phyloP scores from a whole-genome alignment of 2,888 invertebrate genomes.

The Agriopis leucophaearia region DNA sequence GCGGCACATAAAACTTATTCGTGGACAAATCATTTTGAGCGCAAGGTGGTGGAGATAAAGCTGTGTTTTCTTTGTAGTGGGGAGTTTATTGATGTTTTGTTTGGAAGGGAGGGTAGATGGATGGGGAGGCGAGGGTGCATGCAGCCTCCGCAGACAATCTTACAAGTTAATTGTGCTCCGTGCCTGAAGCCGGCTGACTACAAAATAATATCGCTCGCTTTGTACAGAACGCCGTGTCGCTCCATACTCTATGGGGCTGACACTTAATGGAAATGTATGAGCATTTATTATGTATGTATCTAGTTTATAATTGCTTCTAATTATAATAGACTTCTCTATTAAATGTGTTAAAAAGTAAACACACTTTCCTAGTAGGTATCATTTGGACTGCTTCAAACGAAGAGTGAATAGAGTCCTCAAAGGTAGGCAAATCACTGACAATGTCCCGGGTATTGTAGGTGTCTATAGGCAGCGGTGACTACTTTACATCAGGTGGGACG shows the following conservation, averaged over 20 bases:
- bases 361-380: too few species aligned
- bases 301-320: too few species aligned
- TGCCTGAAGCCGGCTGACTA: slow-evolving; percentile 81
- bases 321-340: too few species aligned
- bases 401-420: too few species aligned
- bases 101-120: slow-evolving; percentile 83
- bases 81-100: slow-evolving; percentile 86
- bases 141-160: slow-evolving; percentile 86
- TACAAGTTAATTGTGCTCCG: slow-evolving; percentile 87
- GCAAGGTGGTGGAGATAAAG: slow-evolving; percentile 52
- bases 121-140: slow-evolving; percentile 80
- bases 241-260: slow-evolving; percentile 43
- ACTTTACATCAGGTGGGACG: too few species aligned
- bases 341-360: too few species aligned
- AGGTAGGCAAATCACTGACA: too few species aligned
- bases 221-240: slow-evolving; percentile 42
- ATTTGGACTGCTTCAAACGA: too few species aligned
- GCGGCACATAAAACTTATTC: slow-evolving; percentile 83
- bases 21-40: slow-evolving; percentile 51
- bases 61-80: slow-evolving; percentile 53
- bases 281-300: not conserved
- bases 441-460: too few species aligned
- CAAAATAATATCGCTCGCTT: slow-evolving; percentile 80
- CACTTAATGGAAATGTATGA: slow-evolving; percentile 23
- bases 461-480: too few species aligned